Conservation (phyloP, 2,888 invertebrate species). For the Ornithoptera priamus region DNA sequence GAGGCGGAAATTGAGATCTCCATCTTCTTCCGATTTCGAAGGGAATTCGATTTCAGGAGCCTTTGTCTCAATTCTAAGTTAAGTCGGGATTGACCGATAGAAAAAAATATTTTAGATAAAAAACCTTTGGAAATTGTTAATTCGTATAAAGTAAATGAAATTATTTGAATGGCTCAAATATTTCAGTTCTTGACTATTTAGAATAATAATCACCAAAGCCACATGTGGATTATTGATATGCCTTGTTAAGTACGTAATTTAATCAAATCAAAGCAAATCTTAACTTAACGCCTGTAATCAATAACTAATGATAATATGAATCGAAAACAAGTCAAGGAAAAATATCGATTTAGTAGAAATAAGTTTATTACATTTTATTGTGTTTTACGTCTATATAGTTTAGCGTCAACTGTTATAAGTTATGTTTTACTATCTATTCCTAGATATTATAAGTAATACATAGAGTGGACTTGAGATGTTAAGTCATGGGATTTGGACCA, state of each 20-base stretch:
- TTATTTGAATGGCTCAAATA: not conserved
- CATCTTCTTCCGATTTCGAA: no score
- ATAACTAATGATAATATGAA: not conserved
- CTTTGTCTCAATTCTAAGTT: no score
- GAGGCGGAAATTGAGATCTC: no score
- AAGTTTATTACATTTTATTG: not conserved
- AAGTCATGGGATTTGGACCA: not conserved
- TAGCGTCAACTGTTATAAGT: no score
- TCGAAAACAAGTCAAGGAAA: not conserved
- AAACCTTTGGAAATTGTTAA: not conserved
- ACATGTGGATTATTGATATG: conserved; percentile 5
- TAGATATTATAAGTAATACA: no score
- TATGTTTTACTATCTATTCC: no score
- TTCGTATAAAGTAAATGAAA: not conserved
- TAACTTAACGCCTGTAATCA: not conserved
- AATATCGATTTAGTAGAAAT: no score
- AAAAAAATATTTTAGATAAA: no score
- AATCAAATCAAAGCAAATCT: conserved; percentile 18
- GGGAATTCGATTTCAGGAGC: no score
- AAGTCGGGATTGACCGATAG: no score
- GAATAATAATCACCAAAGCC: not conserved
- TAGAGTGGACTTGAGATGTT: not conserved
- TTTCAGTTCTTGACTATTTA: not conserved
- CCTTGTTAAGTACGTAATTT: not conserved
- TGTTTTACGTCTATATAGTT: not conserved